A percentile compares a stretch with the other conserved stretches of the same genome.
Conservation (phyloP, 2,888 invertebrate genomes). For the Leucophenga montana region DNA sequence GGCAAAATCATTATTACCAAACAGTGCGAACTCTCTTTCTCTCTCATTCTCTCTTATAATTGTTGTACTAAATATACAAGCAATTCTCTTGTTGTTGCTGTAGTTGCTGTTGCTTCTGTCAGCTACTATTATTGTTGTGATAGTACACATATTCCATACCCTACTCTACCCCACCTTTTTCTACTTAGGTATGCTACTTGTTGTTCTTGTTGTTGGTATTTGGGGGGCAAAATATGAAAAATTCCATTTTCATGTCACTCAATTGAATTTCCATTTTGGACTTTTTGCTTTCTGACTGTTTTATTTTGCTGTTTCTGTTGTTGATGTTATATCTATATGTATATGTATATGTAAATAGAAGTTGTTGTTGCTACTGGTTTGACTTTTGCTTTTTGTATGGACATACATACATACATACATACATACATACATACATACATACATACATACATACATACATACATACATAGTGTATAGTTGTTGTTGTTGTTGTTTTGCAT, state of each 20-base stretch:
- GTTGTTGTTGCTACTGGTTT: slow-evolving; percentile 19
- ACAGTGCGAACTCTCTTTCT: too few species aligned
- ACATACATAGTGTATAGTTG: slow-evolving; percentile 16
- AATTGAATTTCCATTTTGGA: slow-evolving; percentile 65
- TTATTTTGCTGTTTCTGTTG: slow-evolving; percentile 23
- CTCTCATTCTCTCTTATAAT: slow-evolving; percentile 3
- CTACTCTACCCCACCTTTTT: background rate
- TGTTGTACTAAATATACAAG: slow-evolving; percentile 25
- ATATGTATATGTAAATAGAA: too few species aligned
- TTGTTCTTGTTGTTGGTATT: slow-evolving; percentile 35
- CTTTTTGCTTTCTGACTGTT: slow-evolving; percentile 47
- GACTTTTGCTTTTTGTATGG: background rate
- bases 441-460: too few species aligned
- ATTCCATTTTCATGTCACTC: slow-evolving; percentile 68
- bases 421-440: slow-evolving; percentile 6
- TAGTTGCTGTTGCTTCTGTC: slow-evolving; percentile 40
- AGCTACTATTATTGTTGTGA: slow-evolving; percentile 20
- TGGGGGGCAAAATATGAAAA: slow-evolving; percentile 60
- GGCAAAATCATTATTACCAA: slow-evolving; percentile 27
- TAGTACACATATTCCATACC: background rate
- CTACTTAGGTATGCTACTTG: background rate
- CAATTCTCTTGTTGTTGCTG: slow-evolving; percentile 21
- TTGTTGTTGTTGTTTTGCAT: slow-evolving; percentile 51
- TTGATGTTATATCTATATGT: slow-evolving; percentile 10
- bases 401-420: too few species aligned